Evolutionary conservation across 2,113 vertebrate species (phyloP).

Genomic region (Lutjanus erythropterus): DNA sequence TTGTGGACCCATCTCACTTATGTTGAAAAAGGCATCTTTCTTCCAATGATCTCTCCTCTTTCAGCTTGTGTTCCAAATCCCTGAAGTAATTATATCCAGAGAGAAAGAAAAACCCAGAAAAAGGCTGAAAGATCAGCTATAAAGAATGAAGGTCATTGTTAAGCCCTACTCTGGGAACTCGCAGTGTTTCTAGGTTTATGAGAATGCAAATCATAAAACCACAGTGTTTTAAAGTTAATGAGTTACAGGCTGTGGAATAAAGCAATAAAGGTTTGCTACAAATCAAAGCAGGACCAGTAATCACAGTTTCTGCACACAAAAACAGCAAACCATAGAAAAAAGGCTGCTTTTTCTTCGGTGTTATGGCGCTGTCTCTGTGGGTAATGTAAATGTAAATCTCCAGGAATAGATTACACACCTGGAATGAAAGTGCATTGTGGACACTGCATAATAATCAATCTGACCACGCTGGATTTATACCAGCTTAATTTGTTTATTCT

Average conservation of each 20-base stretch:
- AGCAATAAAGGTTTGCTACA: slow-evolving; percentile 44
- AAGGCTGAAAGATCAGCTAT: neutral
- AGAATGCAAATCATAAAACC: slow-evolving; percentile 44
- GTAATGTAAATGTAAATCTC: neutral
- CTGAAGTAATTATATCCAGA: neutral
- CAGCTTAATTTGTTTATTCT: neutral
- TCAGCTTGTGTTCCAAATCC: neutral
- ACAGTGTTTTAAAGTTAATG: slow-evolving; percentile 50
- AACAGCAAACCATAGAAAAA: neutral
- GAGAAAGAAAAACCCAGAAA: neutral
- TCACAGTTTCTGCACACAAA: neutral
- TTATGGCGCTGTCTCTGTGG: neutral
- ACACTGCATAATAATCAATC: neutral
- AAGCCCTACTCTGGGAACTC: slow-evolving; percentile 17
- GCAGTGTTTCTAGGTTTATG: slow-evolving; percentile 21
- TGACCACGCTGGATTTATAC: neutral
- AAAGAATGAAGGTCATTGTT: slow-evolving; percentile 46
- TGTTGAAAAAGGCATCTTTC: neutral
- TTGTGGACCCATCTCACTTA: neutral
- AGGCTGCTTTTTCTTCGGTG: neutral
- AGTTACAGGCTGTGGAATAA: slow-evolving; percentile 53
- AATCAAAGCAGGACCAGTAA: slow-evolving; percentile 16
- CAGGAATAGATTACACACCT: neutral
- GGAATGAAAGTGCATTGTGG: neutral
- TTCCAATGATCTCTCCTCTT: neutral